Evolutionary conservation across 1,140 invertebrate genomes (phyloP).

Genomic region (Eurytemora carolleeae): DNA sequence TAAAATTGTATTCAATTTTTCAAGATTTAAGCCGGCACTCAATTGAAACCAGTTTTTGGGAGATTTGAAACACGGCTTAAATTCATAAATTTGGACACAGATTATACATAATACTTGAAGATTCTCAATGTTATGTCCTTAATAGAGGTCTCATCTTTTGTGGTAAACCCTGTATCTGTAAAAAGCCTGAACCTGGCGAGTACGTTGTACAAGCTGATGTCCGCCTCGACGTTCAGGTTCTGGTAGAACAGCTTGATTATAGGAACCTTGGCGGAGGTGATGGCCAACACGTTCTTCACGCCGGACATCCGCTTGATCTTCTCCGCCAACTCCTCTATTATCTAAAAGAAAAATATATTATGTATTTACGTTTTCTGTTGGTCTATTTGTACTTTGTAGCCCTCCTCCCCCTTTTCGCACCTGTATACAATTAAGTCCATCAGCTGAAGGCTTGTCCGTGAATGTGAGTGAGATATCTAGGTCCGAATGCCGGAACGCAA

Average conservation of each 20-base stretch:
- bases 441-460: constrained; percentile 22
- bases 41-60: too few species aligned
- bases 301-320: constrained; percentile 25
- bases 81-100: too few species aligned
- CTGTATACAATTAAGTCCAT: constrained; percentile 17
- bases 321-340: constrained; percentile 28
- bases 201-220: constrained; percentile 40
- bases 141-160: too few species aligned
- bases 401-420: too few species aligned
- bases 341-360: constrained; percentile 23
- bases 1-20: too few species aligned
- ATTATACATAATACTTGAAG: too few species aligned
- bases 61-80: too few species aligned
- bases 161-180: too few species aligned
- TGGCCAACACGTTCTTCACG: constrained; percentile 31
- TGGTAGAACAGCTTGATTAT: constrained; percentile 38
- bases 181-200: constrained; percentile 25
- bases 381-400: constrained; percentile 1
- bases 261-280: constrained; percentile 41
- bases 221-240: constrained; percentile 31
- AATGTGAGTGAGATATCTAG: constrained; percentile 41
- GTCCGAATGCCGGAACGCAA: constrained; percentile 37
- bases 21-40: too few species aligned
- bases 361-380: constrained; percentile 5
- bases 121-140: too few species aligned